A percentile compares a stretch with the other conserved stretches of the same genome.
phyloP scores from a whole-genome alignment of 2,113 vertebrate species.

The Pelecanoides urinatrix region DNA sequence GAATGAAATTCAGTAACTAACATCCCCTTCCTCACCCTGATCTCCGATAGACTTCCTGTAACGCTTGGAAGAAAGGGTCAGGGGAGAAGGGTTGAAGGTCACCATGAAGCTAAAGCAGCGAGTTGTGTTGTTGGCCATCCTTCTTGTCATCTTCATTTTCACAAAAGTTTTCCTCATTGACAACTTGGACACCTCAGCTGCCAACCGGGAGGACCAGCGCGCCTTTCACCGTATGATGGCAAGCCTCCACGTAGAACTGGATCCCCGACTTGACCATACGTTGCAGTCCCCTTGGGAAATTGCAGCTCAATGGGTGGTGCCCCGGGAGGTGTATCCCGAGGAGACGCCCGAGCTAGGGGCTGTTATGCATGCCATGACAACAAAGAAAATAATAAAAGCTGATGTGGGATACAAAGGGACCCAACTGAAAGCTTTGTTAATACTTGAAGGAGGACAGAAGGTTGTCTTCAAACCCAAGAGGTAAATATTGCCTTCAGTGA shows the following conservation, averaged over 20 bases:
- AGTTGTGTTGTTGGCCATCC: slow-evolving; percentile 89
- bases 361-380: slow-evolving; percentile 88
- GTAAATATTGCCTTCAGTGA: slow-evolving; percentile 60
- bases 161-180: slow-evolving; percentile 98
- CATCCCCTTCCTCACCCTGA: slow-evolving; percentile 45
- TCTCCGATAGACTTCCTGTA: slow-evolving; percentile 50
- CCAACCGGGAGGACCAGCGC: slow-evolving; percentile 91
- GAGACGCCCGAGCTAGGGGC: slow-evolving; percentile 95
- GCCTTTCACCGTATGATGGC: slow-evolving; percentile 94
- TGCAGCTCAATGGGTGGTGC: slow-evolving; percentile 96
- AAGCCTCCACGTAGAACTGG: slow-evolving; percentile 81
- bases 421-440: slow-evolving; percentile 92
- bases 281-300: slow-evolving; percentile 98
- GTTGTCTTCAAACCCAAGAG: slow-evolving; percentile 99
- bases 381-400: slow-evolving; percentile 87
- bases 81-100: slow-evolving; percentile 47
- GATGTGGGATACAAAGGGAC: slow-evolving; percentile 98
- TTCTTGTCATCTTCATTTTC: slow-evolving; percentile 95
- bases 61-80: not conserved
- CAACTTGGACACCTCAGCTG: slow-evolving; percentile 91
- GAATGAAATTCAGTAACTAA: slow-evolving; percentile 50
- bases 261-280: slow-evolving; percentile 89
- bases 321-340: slow-evolving; percentile 95
- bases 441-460: slow-evolving; percentile 97
- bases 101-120: slow-evolving; percentile 99